phyloP scores from a whole-genome alignment of 2,113 vertebrate species.

The Pelmatolapia mariae region DNA sequence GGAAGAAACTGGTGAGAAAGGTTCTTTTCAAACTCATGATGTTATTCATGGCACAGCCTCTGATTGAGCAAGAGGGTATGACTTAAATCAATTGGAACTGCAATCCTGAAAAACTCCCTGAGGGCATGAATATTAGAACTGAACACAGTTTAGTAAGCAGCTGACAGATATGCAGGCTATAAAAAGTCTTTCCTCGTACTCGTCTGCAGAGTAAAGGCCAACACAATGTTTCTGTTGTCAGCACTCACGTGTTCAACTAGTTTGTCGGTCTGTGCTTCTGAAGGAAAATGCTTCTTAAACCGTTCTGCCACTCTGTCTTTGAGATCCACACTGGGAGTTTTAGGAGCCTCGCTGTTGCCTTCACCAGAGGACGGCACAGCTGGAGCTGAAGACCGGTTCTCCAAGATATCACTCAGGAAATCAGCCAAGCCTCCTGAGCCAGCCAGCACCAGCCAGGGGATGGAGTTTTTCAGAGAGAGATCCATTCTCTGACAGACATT shows the following conservation, averaged over 20 bases:
- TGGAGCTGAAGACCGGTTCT: slow-evolving; percentile 50
- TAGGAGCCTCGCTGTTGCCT: slow-evolving; percentile 42
- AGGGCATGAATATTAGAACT: not conserved
- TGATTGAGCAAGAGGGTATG: not conserved
- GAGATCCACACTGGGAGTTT: not conserved
- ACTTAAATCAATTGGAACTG: not conserved
- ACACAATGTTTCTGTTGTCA: not conserved
- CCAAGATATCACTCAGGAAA: slow-evolving; percentile 66
- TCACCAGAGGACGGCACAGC: slow-evolving; percentile 38
- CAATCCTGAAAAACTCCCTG: not conserved
- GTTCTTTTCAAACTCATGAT: not conserved
- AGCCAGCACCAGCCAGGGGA: slow-evolving; percentile 66
- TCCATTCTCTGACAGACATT: slow-evolving; percentile 69
- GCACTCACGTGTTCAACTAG: slow-evolving; percentile 6
- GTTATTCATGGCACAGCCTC: not conserved
- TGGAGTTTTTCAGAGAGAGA: slow-evolving; percentile 72
- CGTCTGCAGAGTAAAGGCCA: not conserved
- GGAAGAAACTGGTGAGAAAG: not conserved
- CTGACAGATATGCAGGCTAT: not conserved
- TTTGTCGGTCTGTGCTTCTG: not conserved
- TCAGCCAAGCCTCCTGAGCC: not conserved
- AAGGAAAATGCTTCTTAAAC: not conserved
- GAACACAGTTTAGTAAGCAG: not conserved
- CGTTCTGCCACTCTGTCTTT: not conserved
- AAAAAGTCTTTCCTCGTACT: not conserved